These are phyloP conservation scores for Uropetala carovei DNA, from an alignment of 2,888 invertebrate species.

Conservation along the genomic window DNA sequence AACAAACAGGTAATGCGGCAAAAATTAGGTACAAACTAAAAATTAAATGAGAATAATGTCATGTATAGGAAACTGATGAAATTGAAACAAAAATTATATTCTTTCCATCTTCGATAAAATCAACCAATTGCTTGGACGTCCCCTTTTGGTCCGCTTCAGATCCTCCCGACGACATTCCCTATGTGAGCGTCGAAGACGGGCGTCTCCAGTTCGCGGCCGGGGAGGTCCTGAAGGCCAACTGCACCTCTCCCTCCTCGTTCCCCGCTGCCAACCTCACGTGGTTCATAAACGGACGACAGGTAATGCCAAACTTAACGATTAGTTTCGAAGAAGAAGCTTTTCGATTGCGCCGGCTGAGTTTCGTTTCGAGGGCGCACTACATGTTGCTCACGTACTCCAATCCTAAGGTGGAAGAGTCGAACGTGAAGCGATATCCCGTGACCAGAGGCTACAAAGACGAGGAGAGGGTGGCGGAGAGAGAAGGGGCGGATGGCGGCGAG, in stretches of 20 bases:
- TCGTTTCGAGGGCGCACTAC: not conserved
- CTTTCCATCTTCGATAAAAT: not conserved
- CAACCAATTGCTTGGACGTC: not conserved
- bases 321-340: not conserved
- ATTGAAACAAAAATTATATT: too few species aligned
- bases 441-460: not conserved
- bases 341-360: not conserved
- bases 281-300: constrained; percentile 91
- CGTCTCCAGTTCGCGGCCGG: constrained; percentile 73
- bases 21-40: too few species aligned
- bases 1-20: too few species aligned
- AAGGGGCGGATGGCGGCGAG: not conserved
- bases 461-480: not conserved
- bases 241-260: constrained; percentile 89
- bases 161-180: constrained; percentile 44
- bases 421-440: constrained; percentile 16
- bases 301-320: constrained; percentile 70
- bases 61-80: too few species aligned
- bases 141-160: not conserved
- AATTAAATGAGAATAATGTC: too few species aligned
- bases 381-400: not conserved
- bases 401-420: constrained; percentile 15
- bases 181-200: constrained; percentile 40
- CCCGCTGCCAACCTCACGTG: constrained; percentile 90
- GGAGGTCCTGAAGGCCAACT: constrained; percentile 89